These are phyloP conservation scores for Sebastes matsubarae DNA, from an alignment of 2,797 vertebrate species.

Conservation along the genomic window DNA sequence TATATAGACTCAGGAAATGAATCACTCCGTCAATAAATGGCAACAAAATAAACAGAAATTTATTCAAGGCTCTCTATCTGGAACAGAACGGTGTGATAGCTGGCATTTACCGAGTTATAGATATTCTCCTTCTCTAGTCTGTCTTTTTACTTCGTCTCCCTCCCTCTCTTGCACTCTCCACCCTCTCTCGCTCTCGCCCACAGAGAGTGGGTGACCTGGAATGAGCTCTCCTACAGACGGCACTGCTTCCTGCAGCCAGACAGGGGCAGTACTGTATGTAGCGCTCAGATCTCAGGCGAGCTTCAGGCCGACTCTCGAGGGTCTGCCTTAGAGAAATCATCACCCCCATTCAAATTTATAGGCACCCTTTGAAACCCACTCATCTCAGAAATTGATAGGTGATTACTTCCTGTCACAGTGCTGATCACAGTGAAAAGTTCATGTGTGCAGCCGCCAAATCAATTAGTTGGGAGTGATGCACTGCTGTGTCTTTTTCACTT, in stretches of 20 bases:
- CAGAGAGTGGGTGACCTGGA: slow-evolving; percentile 75
- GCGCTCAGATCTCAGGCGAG: neutral
- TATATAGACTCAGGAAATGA: slow-evolving; percentile 76
- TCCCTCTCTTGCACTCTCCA: slow-evolving; percentile 48
- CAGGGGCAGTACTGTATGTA: slow-evolving; percentile 41
- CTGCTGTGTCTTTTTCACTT: slow-evolving; percentile 58
- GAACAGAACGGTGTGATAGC: slow-evolving; percentile 48
- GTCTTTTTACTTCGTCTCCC: slow-evolving; percentile 48
- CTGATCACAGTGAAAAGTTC: slow-evolving; percentile 70
- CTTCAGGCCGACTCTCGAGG: slow-evolving; percentile 2
- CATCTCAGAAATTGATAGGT: slow-evolving; percentile 46
- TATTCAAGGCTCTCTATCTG: slow-evolving; percentile 57
- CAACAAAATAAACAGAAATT: slow-evolving; percentile 63
- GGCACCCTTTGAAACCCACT: slow-evolving; percentile 47
- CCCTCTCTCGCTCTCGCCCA: slow-evolving; percentile 58
- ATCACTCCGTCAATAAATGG: slow-evolving; percentile 68
- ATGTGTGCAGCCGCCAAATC: slow-evolving; percentile 56
- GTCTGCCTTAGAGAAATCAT: slow-evolving; percentile 1
- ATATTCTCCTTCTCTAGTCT: slow-evolving; percentile 41
- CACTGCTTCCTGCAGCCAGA: slow-evolving; percentile 48
- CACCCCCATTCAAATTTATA: slow-evolving; percentile 25
- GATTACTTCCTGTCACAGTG: slow-evolving; percentile 63
- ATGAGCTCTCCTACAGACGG: slow-evolving; percentile 60
- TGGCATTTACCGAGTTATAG: slow-evolving; percentile 59
- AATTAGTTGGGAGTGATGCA: slow-evolving; percentile 63